Percentiles rank a stretch among this genome's conserved stretches.
phyloP scores from a whole-genome alignment of 2,113 vertebrate species.

The Microtus montanus region DNA sequence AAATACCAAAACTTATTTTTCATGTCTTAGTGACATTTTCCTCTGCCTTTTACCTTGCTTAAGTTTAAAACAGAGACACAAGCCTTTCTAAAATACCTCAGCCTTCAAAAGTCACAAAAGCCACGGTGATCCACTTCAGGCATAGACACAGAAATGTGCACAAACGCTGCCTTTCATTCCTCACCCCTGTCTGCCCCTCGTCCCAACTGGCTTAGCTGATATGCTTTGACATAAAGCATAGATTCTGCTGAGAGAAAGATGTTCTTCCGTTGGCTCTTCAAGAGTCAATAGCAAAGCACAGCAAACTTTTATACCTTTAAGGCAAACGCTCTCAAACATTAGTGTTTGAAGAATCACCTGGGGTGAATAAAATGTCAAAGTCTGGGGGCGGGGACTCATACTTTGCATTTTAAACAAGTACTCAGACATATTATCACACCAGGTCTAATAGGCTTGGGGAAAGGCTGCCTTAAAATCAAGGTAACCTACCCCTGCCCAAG shows the following conservation, averaged over 20 bases:
- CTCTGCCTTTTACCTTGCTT: conserved; percentile 3
- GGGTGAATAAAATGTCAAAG: conserved; percentile 28
- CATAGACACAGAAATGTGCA: background rate
- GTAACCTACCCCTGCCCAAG: background rate
- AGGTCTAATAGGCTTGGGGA: background rate
- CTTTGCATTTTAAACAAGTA: conserved; percentile 49
- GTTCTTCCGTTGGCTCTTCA: conserved; percentile 11
- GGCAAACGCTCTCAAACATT: background rate
- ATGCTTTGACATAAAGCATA: conserved; percentile 2
- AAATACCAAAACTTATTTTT: background rate
- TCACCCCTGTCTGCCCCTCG: background rate
- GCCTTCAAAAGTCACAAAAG: background rate
- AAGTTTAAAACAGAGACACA: conserved; percentile 30
- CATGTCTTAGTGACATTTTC: background rate
- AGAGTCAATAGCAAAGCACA: background rate
- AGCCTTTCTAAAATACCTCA: conserved; percentile 45
- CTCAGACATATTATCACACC: background rate
- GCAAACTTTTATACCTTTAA: conserved; percentile 27
- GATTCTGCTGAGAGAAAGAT: background rate
- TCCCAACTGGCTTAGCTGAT: background rate
- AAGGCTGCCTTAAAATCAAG: conserved; percentile 52
- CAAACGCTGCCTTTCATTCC: background rate
- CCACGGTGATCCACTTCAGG: background rate
- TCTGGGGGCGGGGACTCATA: background rate
- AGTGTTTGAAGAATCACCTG: background rate